Conservation (phyloP, 2,113 vertebrate species). For the Chascanopsetta lugubris region DNA sequence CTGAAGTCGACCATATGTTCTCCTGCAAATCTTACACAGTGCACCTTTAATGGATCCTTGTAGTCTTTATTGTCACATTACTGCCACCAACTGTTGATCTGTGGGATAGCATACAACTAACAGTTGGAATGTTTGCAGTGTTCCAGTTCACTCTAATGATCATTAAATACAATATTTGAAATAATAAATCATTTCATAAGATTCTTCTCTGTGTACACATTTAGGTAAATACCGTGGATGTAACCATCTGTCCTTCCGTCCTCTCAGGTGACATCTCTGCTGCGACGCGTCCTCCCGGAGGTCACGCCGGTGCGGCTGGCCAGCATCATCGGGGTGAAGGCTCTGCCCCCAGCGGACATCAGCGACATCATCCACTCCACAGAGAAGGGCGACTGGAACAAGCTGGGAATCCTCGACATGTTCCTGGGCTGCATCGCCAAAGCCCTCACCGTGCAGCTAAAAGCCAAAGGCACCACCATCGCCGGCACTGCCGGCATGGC, state of each 20-base stretch:
- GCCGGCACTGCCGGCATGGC: conserved; percentile 91
- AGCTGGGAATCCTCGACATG: conserved; percentile 97
- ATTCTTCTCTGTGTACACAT: too few species aligned
- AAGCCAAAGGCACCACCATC: conserved; percentile 97
- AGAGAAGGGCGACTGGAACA: conserved; percentile 98
- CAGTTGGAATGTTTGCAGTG: neutral
- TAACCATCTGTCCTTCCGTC: neutral
- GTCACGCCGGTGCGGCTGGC: conserved; percentile 94
- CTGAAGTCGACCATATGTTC: too few species aligned
- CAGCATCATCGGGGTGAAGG: conserved; percentile 97
- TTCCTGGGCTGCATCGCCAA: conserved; percentile 98
- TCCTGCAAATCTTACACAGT: too few species aligned
- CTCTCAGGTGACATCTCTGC: conserved; percentile 91
- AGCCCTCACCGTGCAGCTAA: conserved; percentile 97
- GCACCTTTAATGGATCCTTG: too few species aligned
- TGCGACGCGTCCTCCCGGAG: conserved; percentile 94
- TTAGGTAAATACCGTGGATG: neutral
- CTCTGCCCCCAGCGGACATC: conserved; percentile 96
- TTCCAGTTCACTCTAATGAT: neutral
- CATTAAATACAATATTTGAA: too few species aligned
- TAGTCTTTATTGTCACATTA: neutral
- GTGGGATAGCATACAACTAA: neutral
- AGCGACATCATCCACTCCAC: conserved; percentile 99
- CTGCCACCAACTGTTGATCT: conserved; percentile 16
- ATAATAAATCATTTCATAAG: neutral